phyloP scores from a whole-genome alignment of 1,140 invertebrate species.

The Orius laevigatus region DNA sequence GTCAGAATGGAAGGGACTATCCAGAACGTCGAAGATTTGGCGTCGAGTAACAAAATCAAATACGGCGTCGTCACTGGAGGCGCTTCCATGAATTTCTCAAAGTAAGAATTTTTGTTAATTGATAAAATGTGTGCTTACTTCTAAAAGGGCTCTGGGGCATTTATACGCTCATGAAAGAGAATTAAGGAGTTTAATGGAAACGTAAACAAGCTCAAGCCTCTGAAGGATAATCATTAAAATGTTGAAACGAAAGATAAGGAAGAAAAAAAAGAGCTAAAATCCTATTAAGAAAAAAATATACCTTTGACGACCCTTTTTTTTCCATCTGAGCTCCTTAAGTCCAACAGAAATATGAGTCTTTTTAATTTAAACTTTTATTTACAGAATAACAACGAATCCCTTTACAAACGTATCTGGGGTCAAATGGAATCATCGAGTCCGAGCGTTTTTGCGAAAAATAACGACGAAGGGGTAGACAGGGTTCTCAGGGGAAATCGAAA shows the following conservation, averaged over 20 bases:
- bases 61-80: constrained; percentile 64
- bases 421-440: constrained; percentile 67
- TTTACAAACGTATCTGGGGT: constrained; percentile 61
- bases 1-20: constrained; percentile 70
- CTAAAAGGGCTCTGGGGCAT: no score
- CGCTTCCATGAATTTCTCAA: constrained; percentile 55
- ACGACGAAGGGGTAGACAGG: constrained; percentile 66
- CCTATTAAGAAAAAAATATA: no score
- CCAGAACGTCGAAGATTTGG: constrained; percentile 74
- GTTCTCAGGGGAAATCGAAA: constrained; percentile 46
- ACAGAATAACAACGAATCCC: constrained; percentile 46
- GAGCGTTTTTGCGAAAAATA: constrained; percentile 62
- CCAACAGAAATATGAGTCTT: no score
- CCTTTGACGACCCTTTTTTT: no score
- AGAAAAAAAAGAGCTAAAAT: no score
- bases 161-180: no score
- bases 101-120: constrained; percentile 26
- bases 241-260: no score
- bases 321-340: no score
- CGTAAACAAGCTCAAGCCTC: no score
- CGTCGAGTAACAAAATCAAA: constrained; percentile 71
- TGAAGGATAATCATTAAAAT: no score
- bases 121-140: no score
- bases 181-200: no score
- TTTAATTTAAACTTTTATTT: constrained; percentile 15